Evolutionary conservation across 2,113 vertebrate genomes (phyloP), one percentile per base, ranked within the genome.

Genomic region (Varanus komodoensis): DNA sequence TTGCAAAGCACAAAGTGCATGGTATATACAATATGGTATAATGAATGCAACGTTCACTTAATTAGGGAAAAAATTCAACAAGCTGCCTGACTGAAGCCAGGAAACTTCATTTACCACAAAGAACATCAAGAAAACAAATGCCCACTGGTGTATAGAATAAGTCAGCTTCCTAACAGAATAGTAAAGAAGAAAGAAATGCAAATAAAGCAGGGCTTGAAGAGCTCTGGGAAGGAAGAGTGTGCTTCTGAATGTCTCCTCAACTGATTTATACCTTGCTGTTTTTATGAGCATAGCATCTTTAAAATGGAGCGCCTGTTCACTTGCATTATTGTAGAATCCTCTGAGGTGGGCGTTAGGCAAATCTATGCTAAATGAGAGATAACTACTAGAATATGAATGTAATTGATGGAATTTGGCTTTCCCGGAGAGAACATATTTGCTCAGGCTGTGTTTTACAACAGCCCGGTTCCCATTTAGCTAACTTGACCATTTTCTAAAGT

Each of bases 61-160:
- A 94, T 96, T 96, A 90, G 93, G 91, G 93, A 96, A 94, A 95
- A 87, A 88, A 94, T 95, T 94, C 91, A 89, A 77, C 81, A 69
- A 73, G 93, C 83, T 91, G 82, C 92, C 25, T 27, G 91, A 75
- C 87, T 93, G 91, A 52, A 94, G 85, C 84, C 77, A 86, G 73
- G 89, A 90, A 93, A 50, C 82, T 73, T 93, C 64, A 85, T 0
- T 92, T 96, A 82, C 61, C 0, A 2, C 86, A 89, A 92, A 69
- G 87, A 87, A 84, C 84, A 89, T 44, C 52, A 90, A 17, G 61
- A 91, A 89, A 82, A 52, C 90, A 82, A 90, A 68, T 57, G 67
- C 91, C 94, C 93, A 89, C 95, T 93, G 94, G 91, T 94, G 93
- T 86, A 86, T 83, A 79, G 89, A 90, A 90, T 92, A 50, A 94